Evolutionary conservation across 2,797 vertebrate species (phyloP), one percentile per base, ranked within the genome.

Genomic region (Avahi laniger): DNA sequence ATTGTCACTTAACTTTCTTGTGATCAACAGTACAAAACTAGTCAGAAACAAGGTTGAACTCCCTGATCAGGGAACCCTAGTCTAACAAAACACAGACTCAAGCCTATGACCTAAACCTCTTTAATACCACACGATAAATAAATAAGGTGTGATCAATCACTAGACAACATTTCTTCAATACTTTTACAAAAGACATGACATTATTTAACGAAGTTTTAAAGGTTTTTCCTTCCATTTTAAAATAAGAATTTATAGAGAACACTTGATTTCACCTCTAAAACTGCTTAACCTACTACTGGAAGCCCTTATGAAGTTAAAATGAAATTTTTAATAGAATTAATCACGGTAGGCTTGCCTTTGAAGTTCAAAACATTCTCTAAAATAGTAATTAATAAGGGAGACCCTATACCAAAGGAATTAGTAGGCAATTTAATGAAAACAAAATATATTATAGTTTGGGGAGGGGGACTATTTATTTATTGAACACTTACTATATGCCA

Each of bases 301-400:
- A 96, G 38, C 7, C 14, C 65, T 92, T 48, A 94, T 48, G 2
- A 94, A 93, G 30, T 91, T 87, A 90, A 92, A 95, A 87, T 61
- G 43, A 93, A 96, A 84, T 22, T 22, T 67, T 59, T 80, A 95
- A 93, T 80, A 76, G 54, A 90, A 43, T 61, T 59, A 89, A 87
- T 78, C 18, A 80, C 7, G 14, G 17, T 43, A 94, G n/a, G 46
- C 12, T 83, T 76, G 41, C 13, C 48, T 70, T 9, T 93, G 48
- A 28, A 82, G 4, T 57, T 83, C 43, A 93, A 89, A 87, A 86
- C 57, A 87, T 41, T 95, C 70, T 92, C 65, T 95, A 83, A 91
- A 93, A 79, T 33, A 96, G 72, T 30, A 86, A 79, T 35, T 79
- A 86, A 57, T n/a, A 94, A 90, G 17, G 38, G 30, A 91, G 41